phyloP scores from a whole-genome alignment of 2,888 invertebrate species.

The Neelides folsomi region DNA sequence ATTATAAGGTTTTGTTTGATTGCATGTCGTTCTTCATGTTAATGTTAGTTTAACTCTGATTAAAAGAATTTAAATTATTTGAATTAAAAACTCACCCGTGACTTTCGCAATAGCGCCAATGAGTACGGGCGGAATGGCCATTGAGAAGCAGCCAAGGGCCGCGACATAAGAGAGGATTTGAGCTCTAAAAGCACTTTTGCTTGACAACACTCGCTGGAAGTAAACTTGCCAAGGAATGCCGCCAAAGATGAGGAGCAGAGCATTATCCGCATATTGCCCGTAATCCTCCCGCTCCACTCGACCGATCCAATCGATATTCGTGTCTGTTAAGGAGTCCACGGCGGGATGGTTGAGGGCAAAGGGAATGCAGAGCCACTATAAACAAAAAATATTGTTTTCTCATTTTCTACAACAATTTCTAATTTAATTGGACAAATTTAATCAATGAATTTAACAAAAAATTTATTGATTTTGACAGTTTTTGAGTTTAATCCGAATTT shows the following conservation, averaged over 20 bases:
- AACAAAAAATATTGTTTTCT: constrained; percentile 3
- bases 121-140: constrained; percentile 51
- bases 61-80: no score
- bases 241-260: constrained; percentile 49
- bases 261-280: constrained; percentile 47
- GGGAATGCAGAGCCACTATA: constrained; percentile 50
- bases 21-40: no score
- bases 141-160: constrained; percentile 49
- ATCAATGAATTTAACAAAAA: no score
- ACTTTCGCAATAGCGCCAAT: constrained; percentile 53
- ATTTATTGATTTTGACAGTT: no score
- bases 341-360: constrained; percentile 48
- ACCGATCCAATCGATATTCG: constrained; percentile 45
- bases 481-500: no score
- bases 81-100: constrained; percentile 42
- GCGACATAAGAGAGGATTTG: constrained; percentile 51
- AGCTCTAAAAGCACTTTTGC: constrained; percentile 49
- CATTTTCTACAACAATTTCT: no score
- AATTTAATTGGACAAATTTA: no score
- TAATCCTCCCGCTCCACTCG: constrained; percentile 40
- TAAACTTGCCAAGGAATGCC: constrained; percentile 61
- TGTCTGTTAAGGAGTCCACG: constrained; percentile 39
- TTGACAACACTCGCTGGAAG: constrained; percentile 56
- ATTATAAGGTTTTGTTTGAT: no score
- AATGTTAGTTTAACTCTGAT: no score